Evolutionary conservation across 2,888 invertebrate genomes (phyloP).

Genomic region (Achlya flavicornis): DNA sequence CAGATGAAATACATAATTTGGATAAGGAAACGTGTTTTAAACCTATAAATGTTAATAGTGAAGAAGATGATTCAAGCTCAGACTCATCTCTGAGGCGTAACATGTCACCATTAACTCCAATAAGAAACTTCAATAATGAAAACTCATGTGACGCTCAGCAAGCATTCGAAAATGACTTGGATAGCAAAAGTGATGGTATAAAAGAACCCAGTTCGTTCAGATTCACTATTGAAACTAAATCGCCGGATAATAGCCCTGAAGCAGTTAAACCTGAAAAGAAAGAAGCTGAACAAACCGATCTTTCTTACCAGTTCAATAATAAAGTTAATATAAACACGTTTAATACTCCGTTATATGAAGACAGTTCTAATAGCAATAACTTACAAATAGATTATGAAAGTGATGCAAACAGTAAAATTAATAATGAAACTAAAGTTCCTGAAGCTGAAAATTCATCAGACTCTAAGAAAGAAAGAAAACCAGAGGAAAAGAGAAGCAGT

Average conservation of each 20-base stretch:
- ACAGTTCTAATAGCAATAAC: constrained; percentile 76
- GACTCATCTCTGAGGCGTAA: constrained; percentile 73
- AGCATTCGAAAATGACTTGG: constrained; percentile 69
- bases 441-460: constrained; percentile 67
- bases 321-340: constrained; percentile 72
- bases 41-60: constrained; percentile 60
- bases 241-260: constrained; percentile 57
- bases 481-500: constrained; percentile 62
- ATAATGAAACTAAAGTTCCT: constrained; percentile 57
- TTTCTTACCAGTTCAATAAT: constrained; percentile 69
- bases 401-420: constrained; percentile 76
- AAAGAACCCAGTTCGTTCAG: constrained; percentile 70
- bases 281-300: constrained; percentile 52
- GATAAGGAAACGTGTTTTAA: constrained; percentile 64
- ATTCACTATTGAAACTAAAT: constrained; percentile 71
- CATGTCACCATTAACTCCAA: constrained; percentile 78
- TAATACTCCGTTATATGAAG: constrained; percentile 71
- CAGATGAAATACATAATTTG: constrained; percentile 51
- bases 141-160: constrained; percentile 79
- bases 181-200: constrained; percentile 55
- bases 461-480: constrained; percentile 62
- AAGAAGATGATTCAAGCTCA: constrained; percentile 72
- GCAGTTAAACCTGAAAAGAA: constrained; percentile 56
- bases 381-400: constrained; percentile 78
- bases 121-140: constrained; percentile 76